Evolutionary conservation across 2,888 invertebrate species (phyloP).

Genomic region (Plusia festucae): DNA sequence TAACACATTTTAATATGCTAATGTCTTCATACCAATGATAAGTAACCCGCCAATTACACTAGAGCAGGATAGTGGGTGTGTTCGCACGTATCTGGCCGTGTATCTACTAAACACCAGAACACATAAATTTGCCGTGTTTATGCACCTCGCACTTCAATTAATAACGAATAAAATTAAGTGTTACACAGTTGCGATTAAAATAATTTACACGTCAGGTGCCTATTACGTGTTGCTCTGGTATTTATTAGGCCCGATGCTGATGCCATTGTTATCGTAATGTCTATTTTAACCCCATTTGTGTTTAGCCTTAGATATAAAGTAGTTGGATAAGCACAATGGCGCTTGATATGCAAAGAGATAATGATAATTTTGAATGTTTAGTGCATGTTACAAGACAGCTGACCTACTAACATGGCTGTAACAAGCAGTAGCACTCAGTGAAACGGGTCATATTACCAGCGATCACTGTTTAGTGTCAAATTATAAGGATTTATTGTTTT

Average conservation of each 20-base stretch:
- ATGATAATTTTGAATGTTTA: constrained; percentile 41
- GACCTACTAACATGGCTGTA: constrained; percentile 8
- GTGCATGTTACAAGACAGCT: constrained; percentile 27
- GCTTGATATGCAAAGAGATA: constrained; percentile 37
- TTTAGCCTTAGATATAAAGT: constrained; percentile 15
- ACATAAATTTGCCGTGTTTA: constrained; percentile 68
- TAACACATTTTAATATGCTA: background rate
- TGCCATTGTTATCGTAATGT: constrained; percentile 51
- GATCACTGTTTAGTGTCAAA: constrained; percentile 39
- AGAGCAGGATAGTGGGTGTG: constrained; percentile 53
- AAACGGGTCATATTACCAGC: constrained; percentile 32
- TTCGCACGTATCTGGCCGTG: constrained; percentile 47
- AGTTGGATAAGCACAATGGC: constrained; percentile 29
- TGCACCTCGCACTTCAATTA: constrained; percentile 67
- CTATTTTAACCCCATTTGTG: constrained; percentile 44
- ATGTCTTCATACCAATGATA: background rate
- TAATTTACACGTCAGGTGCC: constrained; percentile 49
- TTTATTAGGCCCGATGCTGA: constrained; percentile 47
- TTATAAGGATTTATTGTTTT: constrained; percentile 38
- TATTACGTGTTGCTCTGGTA: constrained; percentile 43
- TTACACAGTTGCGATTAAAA: constrained; percentile 56
- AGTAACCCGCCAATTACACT: constrained; percentile 33
- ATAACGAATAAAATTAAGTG: constrained; percentile 65
- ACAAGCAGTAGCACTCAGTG: constrained; percentile 31
- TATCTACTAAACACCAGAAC: constrained; percentile 50